Base-by-base conservation (phyloP, 2,888 invertebrate species). In the Tortrix viridana region DNA sequence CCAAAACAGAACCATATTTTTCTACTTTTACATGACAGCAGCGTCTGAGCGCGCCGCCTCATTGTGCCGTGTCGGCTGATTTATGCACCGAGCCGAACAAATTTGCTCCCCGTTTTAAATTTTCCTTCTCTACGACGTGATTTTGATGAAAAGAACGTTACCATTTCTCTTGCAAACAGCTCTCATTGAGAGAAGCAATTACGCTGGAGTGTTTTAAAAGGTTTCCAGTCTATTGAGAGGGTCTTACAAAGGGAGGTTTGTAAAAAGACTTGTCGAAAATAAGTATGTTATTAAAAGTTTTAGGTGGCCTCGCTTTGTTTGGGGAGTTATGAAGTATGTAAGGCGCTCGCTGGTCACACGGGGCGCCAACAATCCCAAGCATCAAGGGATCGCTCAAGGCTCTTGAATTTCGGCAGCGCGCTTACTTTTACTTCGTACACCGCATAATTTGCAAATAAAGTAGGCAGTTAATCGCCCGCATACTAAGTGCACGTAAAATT, bases 101-200 rank as follows among this genome's bases (percentile, higher is more conserved):
- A 61, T 61, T 60, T 26, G 47, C 53, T 26, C 37, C 49, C 61
- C 38, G 44, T 56, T 56, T 60, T 60, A 48, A 26, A 50, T 32
- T 59, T 59, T 50, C 32, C 38, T 49, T 44, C 32, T 43, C 26
- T 19, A 37, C 53, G 22, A 12, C 47, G 55, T 56, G 49, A 61
- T 61, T 61, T 61, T 61, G 55, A 61, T 61, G 55, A 56, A 61
- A 57, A 32, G 61, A 44, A 44, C 53, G 26, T 53, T 55, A 61
- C 46, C 59, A 14, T 56, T 60, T 47, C 37, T 16, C 49, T 53
- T 53, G 20, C 46, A 60, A 53, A 38, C 61, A 43, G 37, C 37
- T 14, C 44, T 55, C 49, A 61, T 44, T 61, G 32, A 32, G 43
- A 44, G 22, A 44, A 38, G 32, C 60, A 54, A 61, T 61, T 50